A percentile compares a stretch with the other conserved stretches of the same genome.
These are phyloP conservation scores for honey bee (Apis mellifera) DNA, from an alignment of 1,140 invertebrate species.

Conservation along the genomic window Amel_HAv3.1 CM009944.2:6673501-6674000, in stretches of 20 bases:
- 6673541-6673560: background rate
- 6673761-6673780: no score
- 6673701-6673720: no score
- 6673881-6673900: conserved; percentile 5
- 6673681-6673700: no score
- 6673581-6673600: no score
- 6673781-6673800: no score
- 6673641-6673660: no score
- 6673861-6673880: conserved; percentile 2
- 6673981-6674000: conserved; percentile 33
- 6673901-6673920: conserved; percentile 57
- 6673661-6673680: no score
- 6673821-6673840: background rate
- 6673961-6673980: conserved; percentile 62
- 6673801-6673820: background rate
- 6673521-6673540: conserved; percentile 83
- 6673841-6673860: conserved; percentile 8
- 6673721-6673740: no score
- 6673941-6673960: conserved; percentile 63
- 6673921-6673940: conserved; percentile 65
- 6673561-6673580: no score
- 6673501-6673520: conserved; percentile 93
- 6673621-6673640: no score
- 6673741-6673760: no score
- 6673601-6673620: no score